phyloP scores from a whole-genome alignment of 2,113 vertebrate species.

The Eleginops maclovinus region DNA sequence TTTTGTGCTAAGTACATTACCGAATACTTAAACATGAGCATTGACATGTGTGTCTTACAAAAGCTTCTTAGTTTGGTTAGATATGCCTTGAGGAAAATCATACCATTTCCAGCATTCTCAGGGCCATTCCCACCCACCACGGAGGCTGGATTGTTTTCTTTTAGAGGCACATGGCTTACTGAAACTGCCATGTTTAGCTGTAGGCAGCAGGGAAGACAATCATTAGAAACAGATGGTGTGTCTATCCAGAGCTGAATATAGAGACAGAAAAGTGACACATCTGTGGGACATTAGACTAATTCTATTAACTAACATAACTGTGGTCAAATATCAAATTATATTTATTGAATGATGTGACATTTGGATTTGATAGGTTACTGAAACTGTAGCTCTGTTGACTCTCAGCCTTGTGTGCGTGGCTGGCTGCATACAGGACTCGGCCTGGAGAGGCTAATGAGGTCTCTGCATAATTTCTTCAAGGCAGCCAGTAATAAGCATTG shows the following conservation, averaged over 20 bases:
- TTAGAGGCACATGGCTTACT: slow-evolving; percentile 41
- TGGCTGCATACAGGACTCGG: slow-evolving; percentile 44
- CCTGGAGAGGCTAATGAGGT: slow-evolving; percentile 64
- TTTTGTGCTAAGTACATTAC: no score
- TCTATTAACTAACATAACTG: slow-evolving; percentile 66
- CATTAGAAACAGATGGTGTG: slow-evolving; percentile 61
- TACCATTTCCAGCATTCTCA: neutral
- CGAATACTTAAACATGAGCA: neutral
- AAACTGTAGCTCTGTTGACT: slow-evolving; percentile 51
- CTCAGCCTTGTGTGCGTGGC: slow-evolving; percentile 49
- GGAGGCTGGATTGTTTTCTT: slow-evolving; percentile 40
- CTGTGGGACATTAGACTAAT: slow-evolving; percentile 59
- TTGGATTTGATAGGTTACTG: slow-evolving; percentile 52
- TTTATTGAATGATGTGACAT: slow-evolving; percentile 56
- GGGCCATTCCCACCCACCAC: slow-evolving; percentile 21
- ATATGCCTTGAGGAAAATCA: slow-evolving; percentile 10
- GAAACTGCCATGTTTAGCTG: slow-evolving; percentile 52
- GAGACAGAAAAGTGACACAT: slow-evolving; percentile 56
- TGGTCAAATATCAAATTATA: slow-evolving; percentile 63
- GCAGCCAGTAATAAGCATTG: slow-evolving; percentile 59
- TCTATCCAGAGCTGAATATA: slow-evolving; percentile 14
- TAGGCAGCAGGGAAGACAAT: slow-evolving; percentile 47
- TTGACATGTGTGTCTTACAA: neutral
- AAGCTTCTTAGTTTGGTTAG: neutral
- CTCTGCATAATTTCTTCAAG: slow-evolving; percentile 66